Evolutionary conservation across 2,113 vertebrate species (phyloP).

Genomic region (Sminthopsis crassicaudata): DNA sequence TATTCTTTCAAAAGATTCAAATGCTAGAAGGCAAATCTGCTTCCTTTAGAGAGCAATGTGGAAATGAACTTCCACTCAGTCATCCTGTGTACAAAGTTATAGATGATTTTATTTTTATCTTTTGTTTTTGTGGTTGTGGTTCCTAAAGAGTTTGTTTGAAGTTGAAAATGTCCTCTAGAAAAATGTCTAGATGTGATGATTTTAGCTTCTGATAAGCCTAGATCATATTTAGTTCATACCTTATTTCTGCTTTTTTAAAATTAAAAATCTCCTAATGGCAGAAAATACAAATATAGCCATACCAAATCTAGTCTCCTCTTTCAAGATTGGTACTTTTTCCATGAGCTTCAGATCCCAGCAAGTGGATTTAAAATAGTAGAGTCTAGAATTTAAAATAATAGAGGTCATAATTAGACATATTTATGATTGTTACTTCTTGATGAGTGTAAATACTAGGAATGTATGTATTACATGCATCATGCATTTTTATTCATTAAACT

Average conservation of each 20-base stretch:
- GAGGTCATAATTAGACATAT: neutral
- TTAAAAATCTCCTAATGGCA: neutral
- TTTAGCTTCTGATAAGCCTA: neutral
- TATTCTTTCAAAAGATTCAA: slow-evolving; percentile 25
- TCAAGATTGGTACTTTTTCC: no score
- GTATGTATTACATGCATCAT: slow-evolving; percentile 45
- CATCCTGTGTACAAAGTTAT: neutral
- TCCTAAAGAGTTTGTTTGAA: slow-evolving; percentile 27
- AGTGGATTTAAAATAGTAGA: neutral
- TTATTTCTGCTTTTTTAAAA: neutral
- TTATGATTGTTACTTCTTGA: slow-evolving; percentile 25
- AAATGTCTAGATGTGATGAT: neutral
- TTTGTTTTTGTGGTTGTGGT: neutral
- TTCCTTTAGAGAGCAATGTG: slow-evolving; percentile 28
- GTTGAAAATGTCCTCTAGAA: neutral
- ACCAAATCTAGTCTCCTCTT: neutral
- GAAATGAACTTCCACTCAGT: slow-evolving; percentile 19
- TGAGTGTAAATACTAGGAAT: slow-evolving; percentile 49
- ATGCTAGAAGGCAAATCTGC: neutral
- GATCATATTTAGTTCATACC: slow-evolving; percentile 17
- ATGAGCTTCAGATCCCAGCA: neutral
- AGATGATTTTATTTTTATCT: neutral
- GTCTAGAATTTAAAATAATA: neutral
- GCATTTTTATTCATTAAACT: slow-evolving; percentile 62
- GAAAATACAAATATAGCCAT: neutral